Evolutionary conservation across 2,888 invertebrate genomes (phyloP).

Genomic region (Mimas tiliae): DNA sequence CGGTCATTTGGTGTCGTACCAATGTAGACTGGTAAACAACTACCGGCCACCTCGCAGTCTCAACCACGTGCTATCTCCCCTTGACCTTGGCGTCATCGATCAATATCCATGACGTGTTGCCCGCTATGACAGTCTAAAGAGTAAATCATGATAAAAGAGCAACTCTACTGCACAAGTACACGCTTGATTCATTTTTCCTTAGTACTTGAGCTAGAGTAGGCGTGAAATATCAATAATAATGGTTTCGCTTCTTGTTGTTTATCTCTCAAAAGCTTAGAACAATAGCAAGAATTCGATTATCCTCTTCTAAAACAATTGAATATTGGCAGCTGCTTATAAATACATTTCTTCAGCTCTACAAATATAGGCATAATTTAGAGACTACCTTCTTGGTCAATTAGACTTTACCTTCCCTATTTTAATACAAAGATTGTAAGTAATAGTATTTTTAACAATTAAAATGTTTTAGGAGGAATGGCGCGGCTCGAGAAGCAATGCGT

Average conservation of each 20-base stretch:
- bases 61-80: conserved; percentile 54
- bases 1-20: conserved; percentile 51
- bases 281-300: not conserved
- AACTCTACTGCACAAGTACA: conserved; percentile 41
- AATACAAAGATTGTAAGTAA: not conserved
- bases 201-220: not conserved
- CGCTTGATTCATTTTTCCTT: conserved; percentile 48
- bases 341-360: not conserved
- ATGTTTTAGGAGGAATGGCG: conserved; percentile 89
- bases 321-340: not conserved
- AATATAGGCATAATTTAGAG: not conserved
- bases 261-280: not conserved
- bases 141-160: conserved; percentile 57
- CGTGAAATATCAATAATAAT: not conserved
- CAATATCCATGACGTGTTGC: conserved; percentile 61
- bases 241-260: conserved; percentile 4
- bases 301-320: not conserved
- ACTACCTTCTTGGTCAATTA: not conserved
- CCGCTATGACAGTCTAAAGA: conserved; percentile 47
- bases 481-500: conserved; percentile 85
- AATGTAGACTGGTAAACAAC: conserved; percentile 45
- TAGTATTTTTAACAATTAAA: conserved; percentile 27
- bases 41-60: conserved; percentile 50
- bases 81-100: conserved; percentile 74
- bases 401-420: not conserved